Conservation (phyloP, 2,113 vertebrate genomes). For the Chloropsis hardwickii region DNA sequence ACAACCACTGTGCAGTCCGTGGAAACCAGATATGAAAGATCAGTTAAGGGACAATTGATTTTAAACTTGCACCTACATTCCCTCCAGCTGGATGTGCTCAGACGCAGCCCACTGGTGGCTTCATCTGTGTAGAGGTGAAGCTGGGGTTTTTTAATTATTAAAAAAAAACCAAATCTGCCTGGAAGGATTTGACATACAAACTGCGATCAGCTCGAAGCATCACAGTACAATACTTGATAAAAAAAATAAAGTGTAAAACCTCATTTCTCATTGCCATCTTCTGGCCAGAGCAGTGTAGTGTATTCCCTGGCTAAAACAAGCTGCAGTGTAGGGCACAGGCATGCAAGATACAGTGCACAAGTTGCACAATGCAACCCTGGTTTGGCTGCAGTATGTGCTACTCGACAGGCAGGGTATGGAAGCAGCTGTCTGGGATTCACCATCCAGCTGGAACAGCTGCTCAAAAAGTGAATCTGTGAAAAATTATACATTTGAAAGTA, state of each 20-base stretch:
- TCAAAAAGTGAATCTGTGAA: neutral
- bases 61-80: neutral
- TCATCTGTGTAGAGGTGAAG: neutral
- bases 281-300: slow-evolving; percentile 57
- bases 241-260: neutral
- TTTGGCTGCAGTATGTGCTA: neutral
- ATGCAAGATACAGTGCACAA: neutral
- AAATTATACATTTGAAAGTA: neutral
- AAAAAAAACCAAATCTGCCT: neutral
- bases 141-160: neutral
- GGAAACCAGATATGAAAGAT: neutral
- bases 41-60: neutral
- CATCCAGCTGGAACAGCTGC: neutral
- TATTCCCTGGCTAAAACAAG: neutral
- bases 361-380: neutral
- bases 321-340: neutral
- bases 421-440: neutral
- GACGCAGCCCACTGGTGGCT: neutral
- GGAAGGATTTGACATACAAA: neutral
- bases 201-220: neutral
- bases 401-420: neutral
- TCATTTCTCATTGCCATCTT: slow-evolving; percentile 64
- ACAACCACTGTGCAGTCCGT: neutral
- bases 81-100: neutral
- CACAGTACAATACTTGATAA: neutral